Evolutionary conservation across 2,888 invertebrate species (phyloP).

Genomic region (Dorcus parallelipipedus): DNA sequence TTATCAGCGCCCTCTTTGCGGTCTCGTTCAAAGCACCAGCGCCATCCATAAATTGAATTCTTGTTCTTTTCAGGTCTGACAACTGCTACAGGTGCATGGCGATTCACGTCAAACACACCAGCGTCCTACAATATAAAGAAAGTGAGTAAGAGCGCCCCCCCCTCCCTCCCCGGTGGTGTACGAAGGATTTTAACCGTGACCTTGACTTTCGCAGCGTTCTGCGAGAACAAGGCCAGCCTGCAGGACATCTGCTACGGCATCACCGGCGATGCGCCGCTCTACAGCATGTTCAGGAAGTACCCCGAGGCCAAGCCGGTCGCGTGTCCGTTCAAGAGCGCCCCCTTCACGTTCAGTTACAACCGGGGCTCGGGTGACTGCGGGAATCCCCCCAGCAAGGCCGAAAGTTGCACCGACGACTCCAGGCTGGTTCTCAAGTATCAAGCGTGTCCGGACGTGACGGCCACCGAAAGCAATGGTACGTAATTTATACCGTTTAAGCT

Average conservation of each 20-base stretch:
- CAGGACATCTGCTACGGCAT: slow-evolving; percentile 65
- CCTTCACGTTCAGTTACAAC: slow-evolving; percentile 78
- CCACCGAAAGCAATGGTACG: slow-evolving; percentile 75
- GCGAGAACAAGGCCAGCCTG: slow-evolving; percentile 56
- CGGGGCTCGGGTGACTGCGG: slow-evolving; percentile 71
- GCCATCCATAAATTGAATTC: no score
- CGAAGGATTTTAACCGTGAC: slow-evolving; percentile 5
- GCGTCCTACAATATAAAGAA: slow-evolving; percentile 79
- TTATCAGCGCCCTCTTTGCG: no score
- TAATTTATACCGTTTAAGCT: not conserved
- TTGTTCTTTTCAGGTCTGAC: slow-evolving; percentile 52
- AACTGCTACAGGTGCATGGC: slow-evolving; percentile 73
- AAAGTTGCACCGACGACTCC: slow-evolving; percentile 81
- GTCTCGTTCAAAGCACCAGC: no score
- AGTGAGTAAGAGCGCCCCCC: slow-evolving; percentile 69
- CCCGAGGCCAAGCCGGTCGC: slow-evolving; percentile 63
- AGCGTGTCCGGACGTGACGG: slow-evolving; percentile 75
- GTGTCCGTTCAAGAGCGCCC: slow-evolving; percentile 79
- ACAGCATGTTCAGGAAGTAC: slow-evolving; percentile 72
- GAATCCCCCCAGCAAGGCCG: slow-evolving; percentile 73
- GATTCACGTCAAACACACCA: slow-evolving; percentile 71
- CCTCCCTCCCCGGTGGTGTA: not conserved
- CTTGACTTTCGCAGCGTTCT: slow-evolving; percentile 54
- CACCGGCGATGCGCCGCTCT: slow-evolving; percentile 67
- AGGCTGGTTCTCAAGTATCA: slow-evolving; percentile 76